phyloP scores from a whole-genome alignment of 30 jellyfish, hydroid and myxozoan genomes.

The Morbakka virulenta region DNA sequence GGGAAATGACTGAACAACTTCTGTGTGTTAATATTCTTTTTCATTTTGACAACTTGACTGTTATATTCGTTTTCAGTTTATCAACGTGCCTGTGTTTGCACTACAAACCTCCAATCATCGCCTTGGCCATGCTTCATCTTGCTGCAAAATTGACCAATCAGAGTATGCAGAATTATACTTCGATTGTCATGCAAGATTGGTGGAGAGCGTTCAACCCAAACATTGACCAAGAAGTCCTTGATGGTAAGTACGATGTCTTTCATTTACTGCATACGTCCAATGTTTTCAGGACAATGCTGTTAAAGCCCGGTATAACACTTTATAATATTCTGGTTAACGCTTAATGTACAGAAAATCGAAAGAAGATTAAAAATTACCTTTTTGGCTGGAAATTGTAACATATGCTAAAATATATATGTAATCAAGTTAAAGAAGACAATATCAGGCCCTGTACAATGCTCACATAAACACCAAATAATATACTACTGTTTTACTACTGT shows the following conservation, averaged over 20 bases:
- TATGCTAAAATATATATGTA: too few species aligned
- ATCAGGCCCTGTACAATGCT: too few species aligned
- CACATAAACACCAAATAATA: too few species aligned
- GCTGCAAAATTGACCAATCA: conserved; percentile 93
- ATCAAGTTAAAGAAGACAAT: too few species aligned
- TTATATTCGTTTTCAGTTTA: conserved; percentile 47
- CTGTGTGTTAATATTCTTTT: too few species aligned
- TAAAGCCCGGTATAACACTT: not conserved
- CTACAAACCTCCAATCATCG: conserved; percentile 77
- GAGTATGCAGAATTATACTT: conserved; percentile 73
- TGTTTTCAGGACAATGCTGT: not conserved
- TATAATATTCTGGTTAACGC: not conserved
- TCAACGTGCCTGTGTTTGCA: conserved; percentile 84
- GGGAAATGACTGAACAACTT: too few species aligned
- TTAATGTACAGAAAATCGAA: not conserved
- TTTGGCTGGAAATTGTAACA: too few species aligned
- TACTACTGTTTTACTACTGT: too few species aligned
- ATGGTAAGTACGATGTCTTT: conserved; percentile 61
- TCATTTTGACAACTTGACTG: too few species aligned
- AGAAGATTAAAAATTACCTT: too few species aligned
- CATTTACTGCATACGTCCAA: not conserved
- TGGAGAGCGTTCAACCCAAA: conserved; percentile 85
- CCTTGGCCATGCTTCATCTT: conserved; percentile 75
- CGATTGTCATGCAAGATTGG: conserved; percentile 86
- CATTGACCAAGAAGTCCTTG: conserved; percentile 68